Base-by-base conservation (phyloP, 2,888 invertebrate genomes). In the Nephrotoma appendiculata region DNA sequence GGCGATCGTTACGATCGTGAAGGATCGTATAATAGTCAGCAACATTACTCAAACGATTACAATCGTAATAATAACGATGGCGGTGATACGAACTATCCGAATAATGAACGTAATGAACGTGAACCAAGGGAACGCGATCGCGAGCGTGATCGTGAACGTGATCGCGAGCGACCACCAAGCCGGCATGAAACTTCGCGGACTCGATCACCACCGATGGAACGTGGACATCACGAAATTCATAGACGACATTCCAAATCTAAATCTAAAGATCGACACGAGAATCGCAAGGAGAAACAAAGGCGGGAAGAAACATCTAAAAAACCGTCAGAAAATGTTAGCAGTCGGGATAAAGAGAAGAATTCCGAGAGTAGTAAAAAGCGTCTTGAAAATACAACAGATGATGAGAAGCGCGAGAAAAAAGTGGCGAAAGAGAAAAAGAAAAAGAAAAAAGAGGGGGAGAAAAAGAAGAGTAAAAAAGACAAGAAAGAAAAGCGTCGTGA, bases 381-480 rank as follows among this genome's bases (percentile, higher is more conserved):
- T 15, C 6, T 11, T 71, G 71, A 71, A 71, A 88, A 87, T 83
- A 88, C 89, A 6, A 88, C 87, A 87, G 89, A 90, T 88, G 90
- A 90, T 87, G 90, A 90, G 88, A 90, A 89, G 15, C 89, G 90
- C 87, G 90, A 90, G 85, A 91, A 92, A 87, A 92, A 91, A 88
- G 6, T 12, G 12, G 90, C 90, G n/a, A 89, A 89, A 86, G 89
- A 89, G n/a, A 89, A 92, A 89, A 92, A 89, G 88, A 92, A 93
- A 87, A 94, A 93, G 89, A 93, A 94, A 19, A 93, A 93, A 89
- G 93, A 94, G 87, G 93, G 93, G 88, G 91, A 90, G 88, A 93
- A 93, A 89, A 91, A 93, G 87, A 92, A 91, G 88, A 89, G 92
- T 90, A 90, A 89, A 44, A 90, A 92, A 90, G 91, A 92, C 87